Evolutionary conservation across 2,888 invertebrate genomes (phyloP).

Genomic region (Deilephila elpenor): DNA sequence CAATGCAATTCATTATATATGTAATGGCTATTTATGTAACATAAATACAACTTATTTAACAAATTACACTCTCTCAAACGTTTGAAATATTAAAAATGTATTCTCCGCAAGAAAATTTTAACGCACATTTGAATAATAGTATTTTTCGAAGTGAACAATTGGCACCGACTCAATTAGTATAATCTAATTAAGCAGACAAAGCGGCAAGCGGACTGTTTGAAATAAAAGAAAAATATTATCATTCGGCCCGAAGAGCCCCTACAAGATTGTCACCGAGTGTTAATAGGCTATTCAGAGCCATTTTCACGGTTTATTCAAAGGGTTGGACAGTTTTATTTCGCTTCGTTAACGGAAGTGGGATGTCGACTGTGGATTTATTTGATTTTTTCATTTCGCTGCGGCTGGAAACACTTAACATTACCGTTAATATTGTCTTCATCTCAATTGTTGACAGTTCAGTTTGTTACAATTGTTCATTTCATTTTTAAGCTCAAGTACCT

Average conservation of each 20-base stretch:
- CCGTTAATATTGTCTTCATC: constrained; percentile 36
- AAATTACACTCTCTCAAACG: not conserved
- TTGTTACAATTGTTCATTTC: not conserved
- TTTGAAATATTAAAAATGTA: not conserved
- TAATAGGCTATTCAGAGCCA: constrained; percentile 76
- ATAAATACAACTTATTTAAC: not conserved
- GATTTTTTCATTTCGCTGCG: constrained; percentile 64
- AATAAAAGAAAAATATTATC: constrained; percentile 80
- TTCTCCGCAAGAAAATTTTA: constrained; percentile 36
- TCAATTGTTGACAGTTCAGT: constrained; percentile 6
- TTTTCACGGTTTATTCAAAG: constrained; percentile 76
- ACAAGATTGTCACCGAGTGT: constrained; percentile 74
- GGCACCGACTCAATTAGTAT: constrained; percentile 66
- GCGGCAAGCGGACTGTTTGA: constrained; percentile 59
- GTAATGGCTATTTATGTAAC: not conserved
- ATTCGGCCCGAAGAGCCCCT: constrained; percentile 63
- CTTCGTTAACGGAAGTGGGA: constrained; percentile 72
- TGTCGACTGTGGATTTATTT: constrained; percentile 65
- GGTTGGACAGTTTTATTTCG: constrained; percentile 75
- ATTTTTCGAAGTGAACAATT: constrained; percentile 60
- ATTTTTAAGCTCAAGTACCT: not conserved
- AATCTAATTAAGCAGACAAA: constrained; percentile 71
- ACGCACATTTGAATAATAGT: constrained; percentile 50
- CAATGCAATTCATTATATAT: too few species aligned
- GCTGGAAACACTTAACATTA: constrained; percentile 44